A percentile compares a stretch with the other conserved stretches of the same genome.
phyloP scores from a whole-genome alignment of 64 coral and sea anemone genomes.

The Dendronephthya gigantea region DNA sequence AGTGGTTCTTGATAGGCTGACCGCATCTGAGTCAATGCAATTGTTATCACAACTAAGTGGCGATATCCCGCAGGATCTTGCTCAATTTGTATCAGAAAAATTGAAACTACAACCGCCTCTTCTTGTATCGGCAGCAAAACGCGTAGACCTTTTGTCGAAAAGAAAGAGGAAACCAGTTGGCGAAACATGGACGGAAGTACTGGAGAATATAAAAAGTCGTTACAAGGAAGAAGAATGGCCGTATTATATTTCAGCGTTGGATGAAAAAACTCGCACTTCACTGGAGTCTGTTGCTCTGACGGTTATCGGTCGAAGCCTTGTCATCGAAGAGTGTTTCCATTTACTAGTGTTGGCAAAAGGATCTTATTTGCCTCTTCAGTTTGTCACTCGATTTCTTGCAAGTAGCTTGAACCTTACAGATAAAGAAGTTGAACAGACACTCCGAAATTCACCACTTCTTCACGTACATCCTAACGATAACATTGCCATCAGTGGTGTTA shows the following conservation, averaged over 20 bases:
- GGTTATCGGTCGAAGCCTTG: neutral
- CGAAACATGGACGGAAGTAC: neutral
- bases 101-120: neutral
- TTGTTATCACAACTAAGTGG: neutral
- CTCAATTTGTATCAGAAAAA: neutral
- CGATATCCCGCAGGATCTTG: neutral
- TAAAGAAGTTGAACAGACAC: neutral
- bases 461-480: neutral
- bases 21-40: neutral
- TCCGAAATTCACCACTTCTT: neutral
- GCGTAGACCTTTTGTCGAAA: neutral
- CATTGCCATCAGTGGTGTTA: neutral
- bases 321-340: neutral
- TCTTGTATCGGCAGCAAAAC: neutral
- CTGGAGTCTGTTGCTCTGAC: neutral
- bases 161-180: neutral
- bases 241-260: neutral
- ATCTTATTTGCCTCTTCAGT: neutral
- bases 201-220: neutral
- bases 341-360: neutral
- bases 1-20: neutral
- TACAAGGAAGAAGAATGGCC: neutral
- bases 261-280: neutral
- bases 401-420: neutral
- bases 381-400: neutral